Conservation (phyloP, 1,140 invertebrate genomes). For the Trichoplusia ni region DNA sequence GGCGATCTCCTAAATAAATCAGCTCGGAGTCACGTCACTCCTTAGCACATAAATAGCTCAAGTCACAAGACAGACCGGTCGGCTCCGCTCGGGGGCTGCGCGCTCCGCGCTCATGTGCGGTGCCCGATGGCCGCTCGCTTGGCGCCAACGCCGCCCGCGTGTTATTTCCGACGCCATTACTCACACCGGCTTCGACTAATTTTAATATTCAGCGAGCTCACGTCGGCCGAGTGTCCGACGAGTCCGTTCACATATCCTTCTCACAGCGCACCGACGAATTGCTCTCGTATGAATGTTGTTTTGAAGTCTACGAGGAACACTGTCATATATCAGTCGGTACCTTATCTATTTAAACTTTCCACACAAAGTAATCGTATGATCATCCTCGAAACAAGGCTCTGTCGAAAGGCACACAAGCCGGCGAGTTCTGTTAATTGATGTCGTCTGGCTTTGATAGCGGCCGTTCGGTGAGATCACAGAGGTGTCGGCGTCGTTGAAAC, state of each 20-base stretch:
- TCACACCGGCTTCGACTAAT: slow-evolving; percentile 78
- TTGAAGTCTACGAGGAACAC: background rate
- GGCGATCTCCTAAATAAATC: slow-evolving; percentile 62
- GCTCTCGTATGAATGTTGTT: slow-evolving; percentile 22
- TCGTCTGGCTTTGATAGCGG: slow-evolving; percentile 35
- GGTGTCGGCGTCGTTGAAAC: slow-evolving; percentile 53
- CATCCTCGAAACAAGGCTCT: slow-evolving; percentile 18
- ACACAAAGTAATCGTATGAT: slow-evolving; percentile 12
- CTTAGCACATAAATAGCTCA: slow-evolving; percentile 71
- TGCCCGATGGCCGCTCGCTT: slow-evolving; percentile 70
- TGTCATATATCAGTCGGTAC: background rate
- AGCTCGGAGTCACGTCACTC: slow-evolving; percentile 60
- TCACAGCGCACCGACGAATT: slow-evolving; percentile 6
- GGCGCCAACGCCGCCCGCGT: slow-evolving; percentile 69
- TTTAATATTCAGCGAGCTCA: slow-evolving; percentile 72
- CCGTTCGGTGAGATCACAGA: slow-evolving; percentile 65
- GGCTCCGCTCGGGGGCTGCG: slow-evolving; percentile 79
- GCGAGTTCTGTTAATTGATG: slow-evolving; percentile 57
- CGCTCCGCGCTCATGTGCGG: slow-evolving; percentile 62
- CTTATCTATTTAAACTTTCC: slow-evolving; percentile 3
- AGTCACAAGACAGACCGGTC: slow-evolving; percentile 74
- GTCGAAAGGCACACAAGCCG: slow-evolving; percentile 17
- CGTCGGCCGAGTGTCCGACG: slow-evolving; percentile 73
- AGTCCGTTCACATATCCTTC: slow-evolving; percentile 29
- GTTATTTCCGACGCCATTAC: slow-evolving; percentile 79